phyloP scores from a whole-genome alignment of 2,888 invertebrate genomes.

The Calameuta pallipes region DNA sequence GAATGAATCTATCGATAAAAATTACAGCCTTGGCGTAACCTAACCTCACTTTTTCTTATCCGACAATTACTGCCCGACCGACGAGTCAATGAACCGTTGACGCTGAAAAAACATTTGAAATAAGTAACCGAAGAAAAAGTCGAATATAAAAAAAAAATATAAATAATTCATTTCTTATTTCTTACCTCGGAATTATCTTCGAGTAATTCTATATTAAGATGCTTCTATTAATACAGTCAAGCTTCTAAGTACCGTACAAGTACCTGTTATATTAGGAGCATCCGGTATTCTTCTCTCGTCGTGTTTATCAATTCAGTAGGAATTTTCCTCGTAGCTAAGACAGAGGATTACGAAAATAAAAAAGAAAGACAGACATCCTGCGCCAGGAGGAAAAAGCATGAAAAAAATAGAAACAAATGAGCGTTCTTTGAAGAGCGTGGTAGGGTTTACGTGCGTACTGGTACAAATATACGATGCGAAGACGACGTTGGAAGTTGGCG shows the following conservation, averaged over 20 bases:
- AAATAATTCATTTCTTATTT: neutral
- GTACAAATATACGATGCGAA: neutral
- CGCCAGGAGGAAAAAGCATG: slow-evolving; percentile 9
- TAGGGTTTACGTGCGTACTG: neutral
- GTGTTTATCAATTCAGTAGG: neutral
- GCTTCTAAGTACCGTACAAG: neutral
- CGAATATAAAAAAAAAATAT: neutral
- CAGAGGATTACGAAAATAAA: neutral
- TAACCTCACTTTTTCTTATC: neutral
- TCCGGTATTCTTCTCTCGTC: neutral
- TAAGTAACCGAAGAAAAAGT: neutral
- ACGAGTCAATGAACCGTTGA: neutral
- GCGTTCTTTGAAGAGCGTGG: slow-evolving; percentile 12
- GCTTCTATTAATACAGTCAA: neutral
- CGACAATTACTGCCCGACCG: neutral
- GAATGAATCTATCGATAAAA: neutral
- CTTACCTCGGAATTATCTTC: neutral
- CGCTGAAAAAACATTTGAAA: neutral
- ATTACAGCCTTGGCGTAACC: neutral
- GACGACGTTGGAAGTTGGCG: neutral
- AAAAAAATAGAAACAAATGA: slow-evolving; percentile 7
- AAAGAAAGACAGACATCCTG: neutral
- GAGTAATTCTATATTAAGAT: neutral
- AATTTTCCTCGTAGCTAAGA: neutral
- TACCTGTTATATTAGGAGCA: neutral